Conservation (phyloP, 2,113 vertebrate genomes). For the Ahaetulla prasina region DNA sequence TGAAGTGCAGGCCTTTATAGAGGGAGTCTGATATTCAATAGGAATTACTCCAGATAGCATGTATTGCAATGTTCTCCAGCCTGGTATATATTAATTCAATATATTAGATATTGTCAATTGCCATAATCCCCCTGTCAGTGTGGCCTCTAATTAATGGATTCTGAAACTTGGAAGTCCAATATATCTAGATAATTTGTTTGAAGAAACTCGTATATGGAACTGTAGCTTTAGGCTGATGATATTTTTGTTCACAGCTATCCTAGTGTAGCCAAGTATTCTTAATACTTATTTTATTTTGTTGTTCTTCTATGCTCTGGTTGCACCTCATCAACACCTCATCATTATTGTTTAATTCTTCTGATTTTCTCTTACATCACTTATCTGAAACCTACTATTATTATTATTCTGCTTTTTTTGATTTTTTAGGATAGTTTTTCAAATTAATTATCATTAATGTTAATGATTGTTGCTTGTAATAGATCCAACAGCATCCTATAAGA, state of each 20-base stretch:
- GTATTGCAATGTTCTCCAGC: neutral
- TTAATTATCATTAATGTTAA: neutral
- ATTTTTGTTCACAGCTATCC: neutral
- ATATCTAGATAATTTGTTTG: neutral
- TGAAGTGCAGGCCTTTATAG: neutral
- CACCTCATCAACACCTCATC: neutral
- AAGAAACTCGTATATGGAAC: neutral
- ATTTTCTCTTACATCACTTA: neutral
- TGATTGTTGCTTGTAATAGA: neutral
- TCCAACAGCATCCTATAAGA: neutral
- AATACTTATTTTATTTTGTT: neutral
- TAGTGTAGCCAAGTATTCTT: neutral
- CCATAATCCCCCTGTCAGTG: neutral
- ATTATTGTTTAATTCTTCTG: neutral
- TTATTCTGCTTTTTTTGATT: neutral
- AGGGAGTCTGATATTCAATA: neutral
- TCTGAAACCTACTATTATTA: neutral
- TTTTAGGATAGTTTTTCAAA: neutral
- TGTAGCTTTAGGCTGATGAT: neutral
- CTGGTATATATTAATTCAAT: neutral
- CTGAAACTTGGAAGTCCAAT: neutral
- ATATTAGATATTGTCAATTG: neutral
- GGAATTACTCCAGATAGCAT: neutral
- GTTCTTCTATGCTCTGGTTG: neutral
- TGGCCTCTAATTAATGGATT: neutral